Percentiles rank a stretch among this genome's conserved stretches.
These are phyloP conservation scores for Gracilinanus agilis DNA, from an alignment of 2,113 vertebrate species.

Conservation along the genomic window DNA sequence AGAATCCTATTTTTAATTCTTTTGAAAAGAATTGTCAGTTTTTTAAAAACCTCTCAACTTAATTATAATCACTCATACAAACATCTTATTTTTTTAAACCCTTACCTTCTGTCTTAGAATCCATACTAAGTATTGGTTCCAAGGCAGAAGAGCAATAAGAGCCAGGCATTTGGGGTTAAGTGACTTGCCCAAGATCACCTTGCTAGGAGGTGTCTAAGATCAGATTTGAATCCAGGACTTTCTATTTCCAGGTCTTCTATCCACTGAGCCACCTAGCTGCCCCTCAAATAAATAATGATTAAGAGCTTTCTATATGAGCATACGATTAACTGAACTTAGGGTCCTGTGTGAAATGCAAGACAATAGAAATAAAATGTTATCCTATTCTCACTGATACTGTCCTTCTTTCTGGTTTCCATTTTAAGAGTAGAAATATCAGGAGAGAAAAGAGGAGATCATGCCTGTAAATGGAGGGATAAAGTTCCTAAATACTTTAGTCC, in stretches of 20 bases:
- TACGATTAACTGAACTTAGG: conserved; percentile 21
- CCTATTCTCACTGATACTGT: not conserved
- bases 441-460: not conserved
- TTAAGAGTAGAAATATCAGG: conserved; percentile 27
- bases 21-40: not conserved
- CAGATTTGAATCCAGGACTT: no score
- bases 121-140: no score
- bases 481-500: no score
- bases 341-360: conserved; percentile 6
- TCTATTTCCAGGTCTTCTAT: no score
- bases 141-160: no score
- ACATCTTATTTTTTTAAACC: not conserved
- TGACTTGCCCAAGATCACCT: no score
- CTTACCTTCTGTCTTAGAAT: no score
- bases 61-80: not conserved
- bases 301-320: not conserved
- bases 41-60: not conserved
- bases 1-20: not conserved
- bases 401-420: not conserved
- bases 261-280: no score
- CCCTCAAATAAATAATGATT: not conserved
- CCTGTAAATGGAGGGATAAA: not conserved
- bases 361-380: conserved; percentile 27
- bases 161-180: no score
- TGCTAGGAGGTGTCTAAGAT: no score